These are phyloP conservation scores for Dipodomys ordii DNA, from an alignment of 2,113 vertebrate species.

Conservation along the genomic window DNA sequence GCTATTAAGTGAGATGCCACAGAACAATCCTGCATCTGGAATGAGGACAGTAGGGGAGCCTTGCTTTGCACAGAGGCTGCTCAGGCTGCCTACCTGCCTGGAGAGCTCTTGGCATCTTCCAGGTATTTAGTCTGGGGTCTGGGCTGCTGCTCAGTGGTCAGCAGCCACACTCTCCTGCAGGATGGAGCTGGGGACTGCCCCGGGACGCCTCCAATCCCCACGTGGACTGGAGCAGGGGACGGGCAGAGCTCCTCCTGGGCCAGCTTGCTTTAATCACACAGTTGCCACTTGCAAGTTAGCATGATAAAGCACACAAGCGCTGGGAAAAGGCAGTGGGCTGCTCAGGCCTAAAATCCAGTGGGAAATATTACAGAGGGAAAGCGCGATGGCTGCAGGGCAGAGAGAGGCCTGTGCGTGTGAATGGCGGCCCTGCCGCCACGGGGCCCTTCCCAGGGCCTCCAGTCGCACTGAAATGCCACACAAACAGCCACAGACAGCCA, in stretches of 20 bases:
- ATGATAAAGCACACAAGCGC: conserved; percentile 88
- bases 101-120: conserved; percentile 73
- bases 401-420: conserved; percentile 62
- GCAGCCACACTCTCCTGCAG: not conserved
- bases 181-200: conserved; percentile 78
- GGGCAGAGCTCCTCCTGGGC: conserved; percentile 81
- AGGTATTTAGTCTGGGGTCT: conserved; percentile 67
- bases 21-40: conserved; percentile 82
- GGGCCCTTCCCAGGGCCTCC: conserved; percentile 81
- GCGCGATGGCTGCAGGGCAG: conserved; percentile 54
- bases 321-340: conserved; percentile 76
- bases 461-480: conserved; percentile 83
- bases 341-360: conserved; percentile 85
- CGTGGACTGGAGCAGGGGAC: conserved; percentile 77
- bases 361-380: conserved; percentile 71
- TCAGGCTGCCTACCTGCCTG: conserved; percentile 70
- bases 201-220: conserved; percentile 20
- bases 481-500: conserved; percentile 84
- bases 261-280: conserved; percentile 88
- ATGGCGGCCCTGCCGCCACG: conserved; percentile 77
- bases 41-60: conserved; percentile 86
- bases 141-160: conserved; percentile 10
- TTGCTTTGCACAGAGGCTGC: conserved; percentile 78
- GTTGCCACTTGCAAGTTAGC: conserved; percentile 82
- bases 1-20: conserved; percentile 72